These are phyloP conservation scores for Poecile montanus DNA, from an alignment of 2,797 vertebrate species.

Conservation along the genomic window DNA sequence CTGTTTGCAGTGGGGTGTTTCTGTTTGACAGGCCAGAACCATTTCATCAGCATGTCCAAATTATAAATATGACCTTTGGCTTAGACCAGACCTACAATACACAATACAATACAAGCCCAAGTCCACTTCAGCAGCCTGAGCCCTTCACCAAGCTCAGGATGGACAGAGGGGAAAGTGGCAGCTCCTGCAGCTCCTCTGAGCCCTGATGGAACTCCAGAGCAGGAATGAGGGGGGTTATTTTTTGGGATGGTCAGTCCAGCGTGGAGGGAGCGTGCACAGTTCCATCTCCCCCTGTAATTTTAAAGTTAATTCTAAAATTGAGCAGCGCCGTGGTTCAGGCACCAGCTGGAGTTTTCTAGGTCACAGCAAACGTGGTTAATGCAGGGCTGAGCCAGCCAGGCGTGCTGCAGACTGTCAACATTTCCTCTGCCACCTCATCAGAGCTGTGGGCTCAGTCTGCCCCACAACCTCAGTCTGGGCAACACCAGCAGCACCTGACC, in stretches of 20 bases:
- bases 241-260: fast-evolving
- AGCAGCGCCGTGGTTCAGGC: neutral
- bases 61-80: slow-evolving; percentile 36
- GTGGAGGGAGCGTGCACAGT: fast-evolving
- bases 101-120: neutral
- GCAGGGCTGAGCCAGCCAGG: neutral
- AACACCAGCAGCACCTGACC: fast-evolving
- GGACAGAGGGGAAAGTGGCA: fast-evolving
- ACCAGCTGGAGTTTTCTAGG: slow-evolving; percentile 53
- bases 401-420: neutral
- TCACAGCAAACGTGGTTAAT: neutral
- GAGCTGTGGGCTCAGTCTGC: neutral
- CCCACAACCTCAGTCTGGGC: fast-evolving
- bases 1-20: slow-evolving; percentile 32
- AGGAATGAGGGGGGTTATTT: neutral
- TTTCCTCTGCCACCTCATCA: fast-evolving
- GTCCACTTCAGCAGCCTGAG: neutral
- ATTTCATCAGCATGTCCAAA: neutral
- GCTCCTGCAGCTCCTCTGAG: fast-evolving
- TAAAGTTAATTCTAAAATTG: neutral
- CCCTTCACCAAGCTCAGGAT: neutral
- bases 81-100: neutral
- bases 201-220: neutral
- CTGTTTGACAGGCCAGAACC: neutral
- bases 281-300: fast-evolving